These are phyloP conservation scores for Bergia sp. DNA, from an alignment of 92 coral and sea anemone species.

Conservation along the genomic window DNA sequence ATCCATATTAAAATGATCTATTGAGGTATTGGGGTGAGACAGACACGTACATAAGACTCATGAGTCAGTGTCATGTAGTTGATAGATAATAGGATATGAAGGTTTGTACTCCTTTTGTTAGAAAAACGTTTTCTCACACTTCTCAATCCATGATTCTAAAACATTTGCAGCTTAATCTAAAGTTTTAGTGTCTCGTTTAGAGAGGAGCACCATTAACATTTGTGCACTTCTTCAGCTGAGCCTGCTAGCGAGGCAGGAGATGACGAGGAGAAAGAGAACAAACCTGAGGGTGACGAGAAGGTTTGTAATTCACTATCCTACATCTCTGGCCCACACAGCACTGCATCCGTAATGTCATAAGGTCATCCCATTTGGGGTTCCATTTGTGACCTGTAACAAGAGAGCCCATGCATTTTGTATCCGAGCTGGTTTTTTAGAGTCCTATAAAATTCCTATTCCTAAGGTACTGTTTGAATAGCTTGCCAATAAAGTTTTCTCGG, in stretches of 20 bases:
- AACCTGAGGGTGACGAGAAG: slow-evolving; percentile 76
- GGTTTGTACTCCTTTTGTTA: neutral
- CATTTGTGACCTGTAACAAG: no score
- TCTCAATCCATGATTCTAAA: no score
- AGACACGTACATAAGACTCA: neutral
- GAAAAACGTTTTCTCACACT: neutral
- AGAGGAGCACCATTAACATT: neutral
- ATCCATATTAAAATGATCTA: no score
- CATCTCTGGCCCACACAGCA: no score
- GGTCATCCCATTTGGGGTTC: neutral
- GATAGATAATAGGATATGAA: neutral
- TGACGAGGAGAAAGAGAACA: slow-evolving; percentile 89
- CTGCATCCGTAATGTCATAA: neutral
- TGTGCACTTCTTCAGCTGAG: slow-evolving; percentile 53
- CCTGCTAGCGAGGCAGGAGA: slow-evolving; percentile 82
- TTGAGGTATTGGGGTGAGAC: neutral
- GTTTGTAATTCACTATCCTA: neutral
- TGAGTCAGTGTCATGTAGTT: neutral
- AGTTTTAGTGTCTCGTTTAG: neutral
- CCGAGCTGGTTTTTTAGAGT: no score
- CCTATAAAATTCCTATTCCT: no score
- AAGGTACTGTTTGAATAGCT: no score
- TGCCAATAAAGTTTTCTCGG: no score
- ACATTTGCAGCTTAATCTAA: neutral
- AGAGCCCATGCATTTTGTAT: no score